Evolutionary conservation across 2,888 invertebrate species (phyloP).

Genomic region (Drosophila planitibia): DNA sequence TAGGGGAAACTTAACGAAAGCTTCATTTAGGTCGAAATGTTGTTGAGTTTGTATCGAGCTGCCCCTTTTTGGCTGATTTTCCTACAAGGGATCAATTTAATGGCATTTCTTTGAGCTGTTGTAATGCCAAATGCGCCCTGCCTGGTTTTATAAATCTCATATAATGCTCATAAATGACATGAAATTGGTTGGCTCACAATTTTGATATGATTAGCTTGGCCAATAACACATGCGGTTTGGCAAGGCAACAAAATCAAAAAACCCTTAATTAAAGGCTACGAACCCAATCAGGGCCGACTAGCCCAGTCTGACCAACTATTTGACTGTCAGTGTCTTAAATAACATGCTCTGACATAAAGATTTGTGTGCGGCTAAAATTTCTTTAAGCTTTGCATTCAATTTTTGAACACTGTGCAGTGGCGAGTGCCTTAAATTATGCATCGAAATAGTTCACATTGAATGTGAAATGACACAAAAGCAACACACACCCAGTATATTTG

Average conservation of each 20-base stretch:
- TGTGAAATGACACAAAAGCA: slow-evolving; percentile 53
- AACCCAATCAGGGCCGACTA: slow-evolving; percentile 68
- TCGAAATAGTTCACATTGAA: slow-evolving; percentile 61
- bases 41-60: slow-evolving; percentile 22
- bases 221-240: slow-evolving; percentile 42
- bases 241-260: slow-evolving; percentile 19
- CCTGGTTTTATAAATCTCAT: slow-evolving; percentile 62
- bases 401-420: slow-evolving; percentile 21
- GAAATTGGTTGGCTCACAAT: slow-evolving; percentile 44
- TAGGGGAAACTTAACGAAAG: slow-evolving; percentile 57
- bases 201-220: slow-evolving; percentile 51
- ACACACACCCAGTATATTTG: slow-evolving; percentile 4
- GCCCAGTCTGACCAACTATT: neutral
- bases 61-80: neutral
- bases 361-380: slow-evolving; percentile 37
- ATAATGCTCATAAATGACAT: slow-evolving; percentile 63
- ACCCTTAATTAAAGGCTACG: slow-evolving; percentile 53
- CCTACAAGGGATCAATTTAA: slow-evolving; percentile 9
- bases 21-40: slow-evolving; percentile 40
- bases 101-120: slow-evolving; percentile 49
- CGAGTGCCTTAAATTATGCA: slow-evolving; percentile 67
- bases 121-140: slow-evolving; percentile 15
- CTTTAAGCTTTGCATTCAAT: slow-evolving; percentile 54
- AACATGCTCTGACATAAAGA: slow-evolving; percentile 6
- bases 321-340: neutral